Percentiles rank a stretch among this genome's conserved stretches.
These are phyloP conservation scores for Chrysomela aeneicollis DNA, from an alignment of 2,888 invertebrate genomes.

Conservation along the genomic window DNA sequence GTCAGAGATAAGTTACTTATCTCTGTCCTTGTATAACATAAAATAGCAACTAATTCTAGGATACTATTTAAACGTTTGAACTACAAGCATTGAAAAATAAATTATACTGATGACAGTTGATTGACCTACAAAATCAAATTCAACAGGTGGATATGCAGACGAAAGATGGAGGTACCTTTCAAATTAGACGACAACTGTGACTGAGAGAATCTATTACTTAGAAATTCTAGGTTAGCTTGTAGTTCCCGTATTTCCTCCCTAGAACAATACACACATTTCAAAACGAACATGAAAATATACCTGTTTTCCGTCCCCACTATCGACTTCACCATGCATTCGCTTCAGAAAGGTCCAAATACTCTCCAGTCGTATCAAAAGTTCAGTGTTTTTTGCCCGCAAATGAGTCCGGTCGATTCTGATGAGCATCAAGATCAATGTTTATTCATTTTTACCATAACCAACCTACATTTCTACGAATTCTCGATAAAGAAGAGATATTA, in stretches of 20 bases:
- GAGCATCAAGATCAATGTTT: conserved; percentile 40
- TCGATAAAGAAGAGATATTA: background rate
- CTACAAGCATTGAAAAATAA: background rate
- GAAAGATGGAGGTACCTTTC: conserved; percentile 48
- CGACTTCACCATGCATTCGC: conserved; percentile 54
- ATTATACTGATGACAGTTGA: too few species aligned
- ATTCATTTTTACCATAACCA: background rate
- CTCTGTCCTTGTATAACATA: too few species aligned
- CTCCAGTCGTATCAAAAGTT: conserved; percentile 69
- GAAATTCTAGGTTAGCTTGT: conserved; percentile 79
- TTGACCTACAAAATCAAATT: background rate
- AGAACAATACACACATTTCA: conserved; percentile 60
- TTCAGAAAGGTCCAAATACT: conserved; percentile 70
- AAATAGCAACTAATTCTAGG: too few species aligned
- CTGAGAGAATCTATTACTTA: conserved; percentile 62
- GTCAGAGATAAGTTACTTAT: too few species aligned
- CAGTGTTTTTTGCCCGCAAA: conserved; percentile 69
- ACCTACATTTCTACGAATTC: background rate
- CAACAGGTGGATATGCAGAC: background rate
- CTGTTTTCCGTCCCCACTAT: conserved; percentile 44
- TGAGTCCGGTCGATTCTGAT: conserved; percentile 70
- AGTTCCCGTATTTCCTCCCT: conserved; percentile 82
- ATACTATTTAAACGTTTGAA: background rate
- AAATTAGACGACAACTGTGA: conserved; percentile 50
- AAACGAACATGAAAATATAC: conserved; percentile 34